A percentile compares a stretch with the other conserved stretches of the same genome.
Conservation (phyloP, 2,888 invertebrate genomes). For the Helicoverpa assulta region DNA sequence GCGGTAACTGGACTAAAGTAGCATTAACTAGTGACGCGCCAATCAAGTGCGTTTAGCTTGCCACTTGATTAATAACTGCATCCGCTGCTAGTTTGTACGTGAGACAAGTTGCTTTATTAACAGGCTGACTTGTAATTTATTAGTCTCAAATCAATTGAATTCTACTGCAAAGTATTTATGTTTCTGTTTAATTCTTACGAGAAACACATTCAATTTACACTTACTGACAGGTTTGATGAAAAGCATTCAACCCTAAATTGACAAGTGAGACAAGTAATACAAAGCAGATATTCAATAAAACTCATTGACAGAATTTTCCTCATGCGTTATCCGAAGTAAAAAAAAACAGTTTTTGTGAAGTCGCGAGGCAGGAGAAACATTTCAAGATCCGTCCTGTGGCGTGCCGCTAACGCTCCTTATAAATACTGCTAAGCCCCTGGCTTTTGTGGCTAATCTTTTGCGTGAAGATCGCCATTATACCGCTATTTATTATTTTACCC, state of each 20-base stretch:
- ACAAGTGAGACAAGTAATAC: slow-evolving; percentile 25
- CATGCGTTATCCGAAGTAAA: slow-evolving; percentile 53
- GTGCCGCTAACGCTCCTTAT: slow-evolving; percentile 87
- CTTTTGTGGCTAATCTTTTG: slow-evolving; percentile 89
- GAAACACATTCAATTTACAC: background rate
- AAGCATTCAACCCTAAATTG: slow-evolving; percentile 4
- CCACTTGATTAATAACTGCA: slow-evolving; percentile 57
- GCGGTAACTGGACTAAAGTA: slow-evolving; percentile 62
- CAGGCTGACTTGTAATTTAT: slow-evolving; percentile 31
- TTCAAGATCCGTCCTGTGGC: slow-evolving; percentile 77
- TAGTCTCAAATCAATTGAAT: slow-evolving; percentile 7
- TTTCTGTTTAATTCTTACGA: background rate
- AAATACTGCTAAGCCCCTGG: slow-evolving; percentile 89
- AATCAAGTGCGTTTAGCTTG: slow-evolving; percentile 58
- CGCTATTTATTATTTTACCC: slow-evolving; percentile 88
- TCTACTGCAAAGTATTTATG: background rate
- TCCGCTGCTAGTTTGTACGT: slow-evolving; percentile 46
- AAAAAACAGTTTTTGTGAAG: slow-evolving; percentile 62
- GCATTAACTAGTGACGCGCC: slow-evolving; percentile 61
- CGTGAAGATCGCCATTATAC: slow-evolving; percentile 89
- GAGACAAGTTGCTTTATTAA: slow-evolving; percentile 38
- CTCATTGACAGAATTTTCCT: slow-evolving; percentile 55
- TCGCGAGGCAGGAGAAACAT: slow-evolving; percentile 66
- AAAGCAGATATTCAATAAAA: slow-evolving; percentile 36
- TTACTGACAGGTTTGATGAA: slow-evolving; percentile 4